phyloP scores from a whole-genome alignment of 2,888 invertebrate genomes.

The Lycophotia porphyrea region DNA sequence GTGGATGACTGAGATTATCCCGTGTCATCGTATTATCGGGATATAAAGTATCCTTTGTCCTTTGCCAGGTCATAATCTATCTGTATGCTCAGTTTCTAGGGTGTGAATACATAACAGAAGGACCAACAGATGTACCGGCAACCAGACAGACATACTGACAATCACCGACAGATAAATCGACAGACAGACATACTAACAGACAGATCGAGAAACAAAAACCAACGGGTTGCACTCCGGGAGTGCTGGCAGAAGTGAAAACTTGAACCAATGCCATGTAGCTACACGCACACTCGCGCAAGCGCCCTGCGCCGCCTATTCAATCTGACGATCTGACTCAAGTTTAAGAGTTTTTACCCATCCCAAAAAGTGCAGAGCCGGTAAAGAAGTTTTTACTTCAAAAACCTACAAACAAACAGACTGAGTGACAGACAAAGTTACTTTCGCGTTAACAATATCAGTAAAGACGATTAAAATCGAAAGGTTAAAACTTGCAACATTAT shows the following conservation, averaged over 20 bases:
- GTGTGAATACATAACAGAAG: neutral
- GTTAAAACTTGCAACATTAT: constrained; percentile 26
- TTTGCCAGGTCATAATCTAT: neutral
- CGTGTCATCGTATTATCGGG: neutral
- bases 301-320: too few species aligned
- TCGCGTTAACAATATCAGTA: neutral
- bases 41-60: neutral
- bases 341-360: too few species aligned
- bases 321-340: too few species aligned
- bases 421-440: neutral
- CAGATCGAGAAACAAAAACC: neutral
- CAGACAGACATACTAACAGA: neutral
- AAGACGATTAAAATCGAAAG: constrained; percentile 23
- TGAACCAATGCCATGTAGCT: too few species aligned
- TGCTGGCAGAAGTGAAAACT: too few species aligned
- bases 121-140: neutral
- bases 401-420: neutral
- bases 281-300: too few species aligned
- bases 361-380: too few species aligned
- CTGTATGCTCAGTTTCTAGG: too few species aligned
- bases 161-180: neutral
- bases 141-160: neutral
- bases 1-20: neutral
- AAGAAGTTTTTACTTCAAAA: too few species aligned
- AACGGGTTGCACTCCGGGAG: too few species aligned